Percentiles rank a stretch among this genome's conserved stretches.
Evolutionary conservation across 2,888 invertebrate species (phyloP).

Genomic region (Caenorhabditis sp.): DNA sequence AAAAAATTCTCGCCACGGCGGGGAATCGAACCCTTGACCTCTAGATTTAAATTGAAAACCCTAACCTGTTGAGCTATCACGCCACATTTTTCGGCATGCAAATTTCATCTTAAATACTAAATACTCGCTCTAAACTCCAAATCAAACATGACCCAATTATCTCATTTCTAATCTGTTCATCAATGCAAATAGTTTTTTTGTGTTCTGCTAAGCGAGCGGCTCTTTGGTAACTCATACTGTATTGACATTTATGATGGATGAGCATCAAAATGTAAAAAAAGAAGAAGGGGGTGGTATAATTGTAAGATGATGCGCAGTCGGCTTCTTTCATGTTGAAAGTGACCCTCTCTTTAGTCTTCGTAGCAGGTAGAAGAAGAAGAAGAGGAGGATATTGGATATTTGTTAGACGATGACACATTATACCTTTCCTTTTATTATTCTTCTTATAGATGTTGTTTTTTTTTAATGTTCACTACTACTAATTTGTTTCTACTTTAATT

Average conservation of each 20-base stretch:
- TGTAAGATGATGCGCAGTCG: background rate
- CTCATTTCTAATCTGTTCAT: background rate
- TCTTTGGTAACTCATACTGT: background rate
- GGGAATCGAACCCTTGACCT: too few relatives aligned
- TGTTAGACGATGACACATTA: background rate
- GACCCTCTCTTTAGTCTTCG: background rate
- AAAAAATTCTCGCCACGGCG: too few relatives aligned
- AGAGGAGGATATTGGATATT: background rate
- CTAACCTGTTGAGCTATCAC: too few relatives aligned
- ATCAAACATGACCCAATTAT: background rate
- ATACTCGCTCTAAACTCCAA: too few relatives aligned
- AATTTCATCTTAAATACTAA: too few relatives aligned
- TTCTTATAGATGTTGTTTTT: background rate
- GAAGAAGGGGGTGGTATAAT: background rate
- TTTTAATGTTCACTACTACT: background rate
- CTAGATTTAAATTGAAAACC: too few relatives aligned
- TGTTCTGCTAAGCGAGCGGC: background rate
- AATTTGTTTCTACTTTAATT: too few relatives aligned
- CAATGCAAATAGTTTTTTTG: background rate
- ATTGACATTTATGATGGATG: constrained; percentile 1
- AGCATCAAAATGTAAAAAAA: background rate
- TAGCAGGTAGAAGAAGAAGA: background rate
- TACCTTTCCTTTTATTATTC: background rate
- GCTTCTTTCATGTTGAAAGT: background rate
- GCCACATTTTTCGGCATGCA: too few relatives aligned